Base-by-base conservation (phyloP, 2,113 vertebrate species). In the Nyctibius bracteatus region DNA sequence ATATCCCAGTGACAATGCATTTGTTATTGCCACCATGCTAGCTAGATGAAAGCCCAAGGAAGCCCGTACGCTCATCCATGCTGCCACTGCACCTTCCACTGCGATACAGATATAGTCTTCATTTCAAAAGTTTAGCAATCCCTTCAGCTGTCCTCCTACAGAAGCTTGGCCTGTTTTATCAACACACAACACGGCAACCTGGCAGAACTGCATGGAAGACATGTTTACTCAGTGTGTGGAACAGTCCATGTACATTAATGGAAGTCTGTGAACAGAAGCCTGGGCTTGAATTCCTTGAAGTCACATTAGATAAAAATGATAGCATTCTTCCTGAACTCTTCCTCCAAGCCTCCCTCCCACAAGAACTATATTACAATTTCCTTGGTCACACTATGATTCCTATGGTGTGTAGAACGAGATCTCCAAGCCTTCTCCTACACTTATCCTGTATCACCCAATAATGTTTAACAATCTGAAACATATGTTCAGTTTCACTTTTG, bases 1-100 rank as follows among this genome's bases (percentile, higher is more conserved):
- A 30, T 5, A 27, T 6, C 18, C 1, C 2, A 37, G 52, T 21
- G 31, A 27, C 33, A n/a, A 31, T 0, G 10, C 0, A 2, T 14
- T 55, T 1, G 1, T 35, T 68, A 25, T 3, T 14, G 37, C 35
- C 54, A 41, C 11, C 13, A 28, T 41, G 54, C 23, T 14, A 52
- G 33, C 43, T 19, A 79, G 54, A 22, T 21, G 13, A 28, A 41
- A 52, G 72, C 17, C 46, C 71, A 55, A 31, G 52, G 71, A 82
- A 55, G 58, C n/a, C 41, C 61, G 25, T n/a, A 27, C 9, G 61
- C 15, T 79, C 21, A 58, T 63, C 35, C 5, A 44, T 5, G 33
- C 46, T 24, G 46, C 24, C 43, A 73, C 25, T 44, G 41, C 47
- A 68, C 55, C 54, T 84, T 35, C 49, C 61, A 37, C 49, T 63